These are phyloP conservation scores for Otis tarda DNA, from an alignment of 2,113 vertebrate species.

Conservation along the genomic window DNA sequence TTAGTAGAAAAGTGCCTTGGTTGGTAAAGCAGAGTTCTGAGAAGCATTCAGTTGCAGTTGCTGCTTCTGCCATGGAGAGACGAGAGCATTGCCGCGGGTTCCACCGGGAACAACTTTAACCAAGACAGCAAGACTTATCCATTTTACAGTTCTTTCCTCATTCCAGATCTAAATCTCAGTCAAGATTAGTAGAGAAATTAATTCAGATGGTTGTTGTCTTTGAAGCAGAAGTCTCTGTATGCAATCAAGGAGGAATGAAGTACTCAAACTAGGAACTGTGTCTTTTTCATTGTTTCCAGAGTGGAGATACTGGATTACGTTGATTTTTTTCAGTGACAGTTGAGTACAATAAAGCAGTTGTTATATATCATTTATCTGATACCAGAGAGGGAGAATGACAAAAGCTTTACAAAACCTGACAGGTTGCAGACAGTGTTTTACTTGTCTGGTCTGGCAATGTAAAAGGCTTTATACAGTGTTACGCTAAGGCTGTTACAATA, in stretches of 20 bases:
- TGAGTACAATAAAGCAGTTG: neutral
- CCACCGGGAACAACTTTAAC: rapidly evolving
- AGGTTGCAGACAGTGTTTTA: neutral
- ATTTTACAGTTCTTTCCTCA: neutral
- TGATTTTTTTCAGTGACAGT: neutral
- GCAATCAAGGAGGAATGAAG: neutral
- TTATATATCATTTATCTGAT: neutral
- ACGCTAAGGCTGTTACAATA: neutral
- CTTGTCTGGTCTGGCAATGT: neutral
- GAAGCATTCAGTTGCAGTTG: neutral
- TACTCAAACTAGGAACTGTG: neutral
- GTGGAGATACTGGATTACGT: neutral
- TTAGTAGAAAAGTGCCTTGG: neutral
- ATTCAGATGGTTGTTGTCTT: neutral
- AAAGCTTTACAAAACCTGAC: neutral
- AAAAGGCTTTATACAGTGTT: neutral
- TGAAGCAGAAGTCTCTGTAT: neutral
- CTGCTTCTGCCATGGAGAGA: neutral
- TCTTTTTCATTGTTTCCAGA: neutral
- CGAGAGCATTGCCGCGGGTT: neutral
- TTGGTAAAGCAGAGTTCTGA: neutral
- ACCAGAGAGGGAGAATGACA: neutral
- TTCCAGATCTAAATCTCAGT: neutral
- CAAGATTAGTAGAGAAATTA: neutral
- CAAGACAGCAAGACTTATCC: neutral